Base-by-base conservation (phyloP, 64 coral and sea anemone genomes). In the Montipora sp. region DNA sequence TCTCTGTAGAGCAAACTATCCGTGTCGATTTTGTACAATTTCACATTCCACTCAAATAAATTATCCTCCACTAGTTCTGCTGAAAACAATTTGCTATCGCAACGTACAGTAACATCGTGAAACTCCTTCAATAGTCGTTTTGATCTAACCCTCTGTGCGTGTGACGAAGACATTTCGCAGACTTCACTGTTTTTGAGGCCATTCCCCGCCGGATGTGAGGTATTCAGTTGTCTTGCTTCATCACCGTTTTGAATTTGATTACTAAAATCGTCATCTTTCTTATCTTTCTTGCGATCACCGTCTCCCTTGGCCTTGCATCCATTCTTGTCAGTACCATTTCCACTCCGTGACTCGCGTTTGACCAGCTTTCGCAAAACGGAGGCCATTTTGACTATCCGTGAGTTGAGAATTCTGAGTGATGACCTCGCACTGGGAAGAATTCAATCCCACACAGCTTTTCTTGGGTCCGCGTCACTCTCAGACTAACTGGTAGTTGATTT, bases 61-160 rank as follows among this genome's bases (percentile, higher is more conserved):
- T 97, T 97, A 89, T 97, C 95, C 23, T 93, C 77, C 3, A 97
- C 95, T 47, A 97, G 89, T 91, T 97, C 95, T 14, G 92, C 95
- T 77, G 95, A 92, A 92, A 97, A 97, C 21, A 97, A 91, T 91
- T 91, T 94, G 75, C 47, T 93, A 77, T 97, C 95, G 77, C 83
- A 93, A 47, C 94, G 90, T 48, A 47, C 76, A 50, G 89, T 94
- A 27, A 93, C 93, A 66, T 97, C 95, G 59, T 97, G 95, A 75
- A 97, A 97, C 48, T 97, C 95, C 69, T 97, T 97, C 92, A 97
- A 94, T 2, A 97, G 89, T 57, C 95, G 92, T 72, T 94, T 97
- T 57, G 95, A 81, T 84, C 95, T 74, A 5, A 97, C 95, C 11
- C 92, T 89, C 49, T 97, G 92, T 11, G 95, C 89, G 50, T 97